Evolutionary conservation across 2,113 vertebrate genomes (phyloP).

Genomic region (Rynchops niger): DNA sequence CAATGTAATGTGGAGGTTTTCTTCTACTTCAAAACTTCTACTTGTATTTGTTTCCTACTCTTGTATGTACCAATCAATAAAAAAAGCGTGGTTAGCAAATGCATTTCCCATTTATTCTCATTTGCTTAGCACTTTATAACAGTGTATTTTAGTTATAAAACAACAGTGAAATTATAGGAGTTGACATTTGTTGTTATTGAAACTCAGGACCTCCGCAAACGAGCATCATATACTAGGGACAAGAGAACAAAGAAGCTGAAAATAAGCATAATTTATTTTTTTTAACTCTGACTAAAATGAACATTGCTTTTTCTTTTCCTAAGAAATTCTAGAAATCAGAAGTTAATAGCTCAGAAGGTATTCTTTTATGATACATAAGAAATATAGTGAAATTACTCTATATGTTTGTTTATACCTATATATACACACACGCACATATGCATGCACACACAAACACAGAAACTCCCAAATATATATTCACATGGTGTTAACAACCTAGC

Average conservation of each 20-base stretch:
- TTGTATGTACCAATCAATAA: background rate
- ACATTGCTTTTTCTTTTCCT: background rate
- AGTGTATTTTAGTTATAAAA: background rate
- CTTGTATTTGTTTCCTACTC: background rate
- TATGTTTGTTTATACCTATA: conserved; percentile 30
- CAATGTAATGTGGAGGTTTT: background rate
- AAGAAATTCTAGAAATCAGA: background rate
- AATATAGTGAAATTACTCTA: background rate
- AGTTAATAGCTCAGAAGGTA: background rate
- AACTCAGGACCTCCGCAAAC: background rate
- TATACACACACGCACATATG: background rate
- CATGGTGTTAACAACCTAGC: conserved; percentile 47
- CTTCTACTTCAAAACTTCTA: background rate
- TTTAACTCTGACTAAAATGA: background rate
- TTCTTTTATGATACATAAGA: background rate
- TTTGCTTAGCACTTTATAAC: background rate
- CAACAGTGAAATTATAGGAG: background rate
- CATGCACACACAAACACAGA: background rate
- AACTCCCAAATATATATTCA: conserved; percentile 17
- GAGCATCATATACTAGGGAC: background rate
- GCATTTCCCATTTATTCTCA: background rate
- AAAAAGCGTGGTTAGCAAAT: background rate
- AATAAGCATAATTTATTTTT: background rate
- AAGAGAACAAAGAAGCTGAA: background rate
- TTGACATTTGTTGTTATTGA: background rate